These are phyloP conservation scores for Pholis gunnellus DNA, from an alignment of 2,113 vertebrate species.

Conservation along the genomic window DNA sequence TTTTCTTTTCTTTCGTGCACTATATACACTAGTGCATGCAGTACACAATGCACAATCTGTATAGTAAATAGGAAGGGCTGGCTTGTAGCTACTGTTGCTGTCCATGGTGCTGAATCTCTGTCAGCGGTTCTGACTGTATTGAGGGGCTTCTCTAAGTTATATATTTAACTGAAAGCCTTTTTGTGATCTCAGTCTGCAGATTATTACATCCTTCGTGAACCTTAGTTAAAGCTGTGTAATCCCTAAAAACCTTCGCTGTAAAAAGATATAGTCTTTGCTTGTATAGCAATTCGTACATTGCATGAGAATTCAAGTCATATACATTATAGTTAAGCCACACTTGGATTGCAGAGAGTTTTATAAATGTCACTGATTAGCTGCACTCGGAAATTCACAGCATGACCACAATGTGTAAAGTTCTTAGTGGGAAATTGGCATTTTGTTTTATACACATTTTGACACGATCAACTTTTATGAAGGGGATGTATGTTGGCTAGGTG, in stretches of 20 bases:
- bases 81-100: slow-evolving; percentile 8
- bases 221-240: neutral
- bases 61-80: neutral
- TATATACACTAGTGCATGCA: neutral
- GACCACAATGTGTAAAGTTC: slow-evolving; percentile 48
- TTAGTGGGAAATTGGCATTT: slow-evolving; percentile 38
- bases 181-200: neutral
- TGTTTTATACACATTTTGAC: slow-evolving; percentile 69
- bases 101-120: slow-evolving; percentile 62
- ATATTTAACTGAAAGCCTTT: neutral
- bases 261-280: neutral
- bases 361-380: neutral
- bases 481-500: slow-evolving; percentile 64
- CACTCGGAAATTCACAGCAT: slow-evolving; percentile 33
- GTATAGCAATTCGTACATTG: neutral
- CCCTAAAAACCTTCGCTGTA: too few species aligned
- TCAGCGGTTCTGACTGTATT: neutral
- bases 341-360: neutral
- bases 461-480: slow-evolving; percentile 72
- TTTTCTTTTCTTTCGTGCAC: neutral
- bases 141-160: neutral
- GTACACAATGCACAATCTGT: neutral
- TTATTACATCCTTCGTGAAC: neutral
- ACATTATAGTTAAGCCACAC: too few species aligned
- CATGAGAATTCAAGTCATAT: neutral